Conservation (phyloP, 2,113 vertebrate genomes). For the Cyanocitta stelleri region DNA sequence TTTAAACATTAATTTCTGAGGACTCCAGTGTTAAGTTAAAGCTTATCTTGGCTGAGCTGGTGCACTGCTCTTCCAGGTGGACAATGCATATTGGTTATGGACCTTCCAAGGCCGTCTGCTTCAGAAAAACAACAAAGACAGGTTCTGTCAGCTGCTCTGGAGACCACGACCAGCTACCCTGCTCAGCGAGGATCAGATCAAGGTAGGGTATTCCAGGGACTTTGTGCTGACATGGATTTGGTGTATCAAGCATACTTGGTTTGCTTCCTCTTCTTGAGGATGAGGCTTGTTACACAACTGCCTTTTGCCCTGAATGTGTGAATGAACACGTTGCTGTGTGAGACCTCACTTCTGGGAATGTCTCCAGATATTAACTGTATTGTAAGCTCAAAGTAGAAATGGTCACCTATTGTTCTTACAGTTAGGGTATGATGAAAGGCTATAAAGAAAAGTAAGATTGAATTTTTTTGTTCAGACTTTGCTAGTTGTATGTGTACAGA, state of each 20-base stretch:
- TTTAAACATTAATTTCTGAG: background rate
- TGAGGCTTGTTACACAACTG: background rate
- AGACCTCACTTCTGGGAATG: background rate
- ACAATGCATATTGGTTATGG: slow-evolving; percentile 98
- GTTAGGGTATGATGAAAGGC: background rate
- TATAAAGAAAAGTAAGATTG: background rate
- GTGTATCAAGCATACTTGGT: background rate
- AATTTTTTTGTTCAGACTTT: background rate
- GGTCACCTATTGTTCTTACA: background rate
- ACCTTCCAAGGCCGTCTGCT: slow-evolving; percentile 97
- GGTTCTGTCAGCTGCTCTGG: slow-evolving; percentile 97
- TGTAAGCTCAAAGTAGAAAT: background rate
- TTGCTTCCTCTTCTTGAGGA: background rate
- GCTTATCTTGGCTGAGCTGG: background rate
- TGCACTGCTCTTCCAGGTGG: slow-evolving; percentile 78
- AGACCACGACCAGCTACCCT: slow-evolving; percentile 87
- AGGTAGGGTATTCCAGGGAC: slow-evolving; percentile 65
- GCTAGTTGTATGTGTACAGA: background rate
- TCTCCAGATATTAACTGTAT: background rate
- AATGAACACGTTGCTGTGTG: background rate
- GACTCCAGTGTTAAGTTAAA: background rate
- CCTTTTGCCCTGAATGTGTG: background rate
- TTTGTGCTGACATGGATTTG: background rate
- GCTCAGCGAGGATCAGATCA: slow-evolving; percentile 86
- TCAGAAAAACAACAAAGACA: slow-evolving; percentile 96